Conservation (phyloP, 1,140 invertebrate genomes). For the Philaenus spumarius region DNA sequence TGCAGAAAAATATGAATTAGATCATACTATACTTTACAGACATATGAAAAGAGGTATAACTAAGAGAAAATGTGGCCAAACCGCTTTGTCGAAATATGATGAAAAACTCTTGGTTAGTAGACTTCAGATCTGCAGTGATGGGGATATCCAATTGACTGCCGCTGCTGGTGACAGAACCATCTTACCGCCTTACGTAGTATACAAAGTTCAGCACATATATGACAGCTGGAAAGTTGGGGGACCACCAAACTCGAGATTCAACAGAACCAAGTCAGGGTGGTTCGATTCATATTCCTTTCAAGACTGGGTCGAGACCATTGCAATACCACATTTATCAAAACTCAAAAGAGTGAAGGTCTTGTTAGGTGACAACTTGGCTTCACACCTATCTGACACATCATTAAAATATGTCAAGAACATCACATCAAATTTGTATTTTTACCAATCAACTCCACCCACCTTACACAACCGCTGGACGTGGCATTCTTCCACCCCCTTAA, state of each 20-base stretch:
- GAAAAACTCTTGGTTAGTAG: not conserved
- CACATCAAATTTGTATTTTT: no score
- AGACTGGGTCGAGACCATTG: slow-evolving; percentile 15
- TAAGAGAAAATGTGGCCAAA: slow-evolving; percentile 5
- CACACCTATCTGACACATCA: slow-evolving; percentile 35
- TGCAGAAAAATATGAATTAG: not conserved
- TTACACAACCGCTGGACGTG: slow-evolving; percentile 41
- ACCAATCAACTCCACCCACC: no score
- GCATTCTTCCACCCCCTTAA: slow-evolving; percentile 37
- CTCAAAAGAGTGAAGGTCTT: no score
- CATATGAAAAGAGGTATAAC: slow-evolving; percentile 1
- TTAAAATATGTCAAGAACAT: no score
- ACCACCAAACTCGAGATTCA: slow-evolving; percentile 29
- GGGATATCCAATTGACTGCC: slow-evolving; percentile 12
- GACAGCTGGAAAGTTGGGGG: slow-evolving; percentile 33
- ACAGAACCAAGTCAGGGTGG: slow-evolving; percentile 23
- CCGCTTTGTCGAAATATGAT: not conserved
- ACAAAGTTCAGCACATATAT: slow-evolving; percentile 37
- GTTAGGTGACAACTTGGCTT: no score
- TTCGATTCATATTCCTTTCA: slow-evolving; percentile 18
- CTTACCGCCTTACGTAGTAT: no score
- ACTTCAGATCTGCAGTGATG: not conserved
- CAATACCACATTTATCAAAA: slow-evolving; percentile 11
- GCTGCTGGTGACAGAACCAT: no score
- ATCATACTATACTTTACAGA: slow-evolving; percentile 3